Conservation (phyloP, 2,113 vertebrate genomes). For the Cyanocitta stelleri region DNA sequence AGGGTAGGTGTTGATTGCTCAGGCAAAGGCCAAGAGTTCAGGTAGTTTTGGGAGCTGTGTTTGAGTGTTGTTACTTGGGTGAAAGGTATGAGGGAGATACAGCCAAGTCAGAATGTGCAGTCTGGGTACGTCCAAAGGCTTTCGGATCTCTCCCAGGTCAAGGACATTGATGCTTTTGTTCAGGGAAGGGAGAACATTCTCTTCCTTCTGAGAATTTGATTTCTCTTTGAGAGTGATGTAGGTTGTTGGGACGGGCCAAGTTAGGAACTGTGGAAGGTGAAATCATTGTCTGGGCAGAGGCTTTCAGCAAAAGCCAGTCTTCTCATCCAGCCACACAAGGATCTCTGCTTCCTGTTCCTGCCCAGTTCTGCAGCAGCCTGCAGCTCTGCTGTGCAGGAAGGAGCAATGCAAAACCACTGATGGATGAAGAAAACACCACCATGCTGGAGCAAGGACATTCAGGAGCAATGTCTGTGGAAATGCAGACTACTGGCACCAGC, state of each 20-base stretch:
- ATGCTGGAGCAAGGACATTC: background rate
- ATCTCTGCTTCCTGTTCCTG: background rate
- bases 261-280: background rate
- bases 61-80: background rate
- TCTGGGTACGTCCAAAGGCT: rapidly evolving
- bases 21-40: background rate
- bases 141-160: background rate
- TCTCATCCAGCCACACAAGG: background rate
- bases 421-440: background rate
- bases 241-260: background rate
- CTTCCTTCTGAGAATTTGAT: background rate
- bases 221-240: background rate
- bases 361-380: background rate
- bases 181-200: background rate
- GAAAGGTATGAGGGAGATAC: rapidly evolving
- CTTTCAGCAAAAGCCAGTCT: background rate
- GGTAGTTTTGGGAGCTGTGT: background rate
- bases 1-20: background rate
- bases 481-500: background rate
- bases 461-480: background rate
- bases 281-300: background rate
- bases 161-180: background rate
- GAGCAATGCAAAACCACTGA: background rate
- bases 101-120: background rate
- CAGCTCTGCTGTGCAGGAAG: background rate